phyloP scores from a whole-genome alignment of 2,113 vertebrate species.

The Cynoglossus semilaevis region DNA sequence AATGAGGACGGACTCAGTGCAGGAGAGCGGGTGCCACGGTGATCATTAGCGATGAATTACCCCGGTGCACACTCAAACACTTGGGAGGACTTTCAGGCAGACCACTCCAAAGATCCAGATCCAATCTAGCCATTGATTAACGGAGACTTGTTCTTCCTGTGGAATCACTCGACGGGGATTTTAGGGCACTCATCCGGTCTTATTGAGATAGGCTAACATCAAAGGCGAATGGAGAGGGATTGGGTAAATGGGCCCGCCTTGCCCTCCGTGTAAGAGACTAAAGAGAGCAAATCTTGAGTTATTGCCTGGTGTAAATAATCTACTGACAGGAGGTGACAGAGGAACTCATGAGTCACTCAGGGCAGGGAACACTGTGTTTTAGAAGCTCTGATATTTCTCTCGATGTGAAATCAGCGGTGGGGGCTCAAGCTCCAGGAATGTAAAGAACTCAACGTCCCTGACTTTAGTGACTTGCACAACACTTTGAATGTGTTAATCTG shows the following conservation, averaged over 20 bases:
- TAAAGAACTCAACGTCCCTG: conserved; percentile 57
- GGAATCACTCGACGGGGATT: conserved; percentile 74
- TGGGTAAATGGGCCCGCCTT: conserved; percentile 63
- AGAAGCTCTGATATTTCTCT: conserved; percentile 66
- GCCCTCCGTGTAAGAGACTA: conserved; percentile 63
- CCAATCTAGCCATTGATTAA: conserved; percentile 78
- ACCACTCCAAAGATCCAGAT: conserved; percentile 68
- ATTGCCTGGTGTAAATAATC: conserved; percentile 75
- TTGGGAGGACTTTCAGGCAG: conserved; percentile 66
- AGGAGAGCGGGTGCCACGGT: conserved; percentile 60
- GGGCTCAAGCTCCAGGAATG: conserved; percentile 60
- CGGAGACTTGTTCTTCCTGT: conserved; percentile 71
- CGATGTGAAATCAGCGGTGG: conserved; percentile 60
- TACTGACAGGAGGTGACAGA: conserved; percentile 45
- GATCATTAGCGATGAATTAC: conserved; percentile 76
- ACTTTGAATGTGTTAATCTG: conserved; percentile 33
- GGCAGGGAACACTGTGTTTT: conserved; percentile 61
- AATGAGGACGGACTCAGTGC: conserved; percentile 53
- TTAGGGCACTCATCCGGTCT: conserved; percentile 74
- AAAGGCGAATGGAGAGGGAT: conserved; percentile 71
- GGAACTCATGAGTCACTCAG: conserved; percentile 62
- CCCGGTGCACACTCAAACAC: conserved; percentile 68
- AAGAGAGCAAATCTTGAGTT: conserved; percentile 72
- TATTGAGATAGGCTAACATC: conserved; percentile 73
- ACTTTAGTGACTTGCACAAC: conserved; percentile 54